These are phyloP conservation scores for Sarcoramphus papa DNA, from an alignment of 2,797 vertebrate species.

Conservation along the genomic window DNA sequence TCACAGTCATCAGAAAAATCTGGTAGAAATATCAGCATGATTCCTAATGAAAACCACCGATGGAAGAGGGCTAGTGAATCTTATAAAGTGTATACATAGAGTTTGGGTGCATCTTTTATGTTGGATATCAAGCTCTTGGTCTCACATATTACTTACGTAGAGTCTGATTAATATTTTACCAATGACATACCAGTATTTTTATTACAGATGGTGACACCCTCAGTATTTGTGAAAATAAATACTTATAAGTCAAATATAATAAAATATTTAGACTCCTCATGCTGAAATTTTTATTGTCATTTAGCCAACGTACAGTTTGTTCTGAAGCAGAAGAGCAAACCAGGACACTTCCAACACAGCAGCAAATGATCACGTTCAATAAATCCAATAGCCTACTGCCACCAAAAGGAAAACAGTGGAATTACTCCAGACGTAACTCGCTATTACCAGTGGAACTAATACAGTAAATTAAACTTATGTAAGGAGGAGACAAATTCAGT, in stretches of 20 bases:
- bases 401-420: slow-evolving; percentile 48
- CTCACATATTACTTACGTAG: not conserved
- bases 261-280: not conserved
- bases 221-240: not conserved
- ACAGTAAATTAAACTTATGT: not conserved
- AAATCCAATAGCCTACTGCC: slow-evolving; percentile 42
- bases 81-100: not conserved
- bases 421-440: not conserved
- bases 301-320: not conserved
- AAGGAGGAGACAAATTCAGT: not conserved
- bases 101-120: not conserved
- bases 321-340: not conserved
- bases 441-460: not conserved
- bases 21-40: not conserved
- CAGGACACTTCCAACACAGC: not conserved
- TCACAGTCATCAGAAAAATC: not conserved
- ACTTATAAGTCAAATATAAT: slow-evolving; percentile 1
- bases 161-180: not conserved
- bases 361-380: not conserved
- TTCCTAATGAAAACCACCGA: not conserved
- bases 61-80: not conserved
- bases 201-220: not conserved
- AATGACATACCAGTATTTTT: not conserved
- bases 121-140: not conserved
- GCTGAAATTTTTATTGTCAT: not conserved